These are phyloP conservation scores for Gobiocypris rarus DNA, from an alignment of 2,113 vertebrate species.

Conservation along the genomic window DNA sequence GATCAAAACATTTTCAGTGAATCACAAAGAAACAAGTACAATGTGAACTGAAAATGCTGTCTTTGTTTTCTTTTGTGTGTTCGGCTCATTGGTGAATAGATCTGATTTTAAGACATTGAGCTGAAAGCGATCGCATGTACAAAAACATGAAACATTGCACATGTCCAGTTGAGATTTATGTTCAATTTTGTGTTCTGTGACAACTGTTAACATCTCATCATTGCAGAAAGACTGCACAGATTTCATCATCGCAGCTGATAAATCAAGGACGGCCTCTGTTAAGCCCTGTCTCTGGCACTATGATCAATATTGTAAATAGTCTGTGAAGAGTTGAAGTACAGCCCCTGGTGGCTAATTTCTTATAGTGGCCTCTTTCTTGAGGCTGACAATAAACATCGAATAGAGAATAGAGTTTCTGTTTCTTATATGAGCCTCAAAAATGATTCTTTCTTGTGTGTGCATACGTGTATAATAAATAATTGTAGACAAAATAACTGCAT, in stretches of 20 bases:
- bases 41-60: neutral
- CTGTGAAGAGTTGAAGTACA: conserved; percentile 33
- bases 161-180: conserved; percentile 26
- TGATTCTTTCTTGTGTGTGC: neutral
- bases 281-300: conserved; percentile 12
- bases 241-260: neutral
- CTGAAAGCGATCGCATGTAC: neutral
- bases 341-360: conserved; percentile 40
- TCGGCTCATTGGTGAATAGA: neutral
- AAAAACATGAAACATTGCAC: conserved; percentile 6
- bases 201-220: neutral
- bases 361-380: conserved; percentile 56
- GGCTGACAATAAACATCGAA: conserved; percentile 50
- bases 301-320: conserved; percentile 48
- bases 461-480: too few relatives aligned
- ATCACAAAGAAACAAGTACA: neutral
- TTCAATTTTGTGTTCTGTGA: neutral
- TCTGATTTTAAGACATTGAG: neutral
- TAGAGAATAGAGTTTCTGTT: conserved; percentile 45
- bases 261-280: conserved; percentile 11
- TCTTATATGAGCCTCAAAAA: conserved; percentile 36
- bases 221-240: neutral
- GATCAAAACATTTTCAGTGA: neutral
- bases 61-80: neutral
- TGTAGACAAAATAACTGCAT: too few relatives aligned